phyloP scores from a whole-genome alignment of 2,888 invertebrate genomes.

The Tenthredo scrophulariae region DNA sequence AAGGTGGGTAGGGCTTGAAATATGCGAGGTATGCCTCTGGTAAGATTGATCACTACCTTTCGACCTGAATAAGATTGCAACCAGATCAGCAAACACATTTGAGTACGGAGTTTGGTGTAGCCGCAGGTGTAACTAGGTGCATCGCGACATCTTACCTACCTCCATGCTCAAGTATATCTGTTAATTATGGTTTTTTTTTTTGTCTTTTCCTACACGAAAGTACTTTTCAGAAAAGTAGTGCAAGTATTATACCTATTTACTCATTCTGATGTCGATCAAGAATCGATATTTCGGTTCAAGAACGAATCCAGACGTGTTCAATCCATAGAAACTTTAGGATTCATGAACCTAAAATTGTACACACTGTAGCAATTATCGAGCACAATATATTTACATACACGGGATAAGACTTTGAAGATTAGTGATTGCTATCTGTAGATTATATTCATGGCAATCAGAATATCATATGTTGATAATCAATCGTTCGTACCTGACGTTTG shows the following conservation, averaged over 20 bases:
- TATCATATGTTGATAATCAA: background rate
- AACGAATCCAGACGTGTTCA: background rate
- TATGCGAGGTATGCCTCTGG: conserved; percentile 44
- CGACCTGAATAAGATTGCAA: conserved; percentile 43
- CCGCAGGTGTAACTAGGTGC: background rate
- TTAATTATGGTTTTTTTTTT: background rate
- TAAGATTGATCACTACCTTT: conserved; percentile 39
- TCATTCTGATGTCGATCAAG: background rate
- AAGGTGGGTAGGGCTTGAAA: conserved; percentile 43
- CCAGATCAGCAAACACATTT: conserved; percentile 24
- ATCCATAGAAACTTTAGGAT: background rate
- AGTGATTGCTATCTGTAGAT: background rate
- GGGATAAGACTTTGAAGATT: background rate
- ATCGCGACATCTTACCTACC: background rate
- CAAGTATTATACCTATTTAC: background rate
- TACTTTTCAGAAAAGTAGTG: background rate
- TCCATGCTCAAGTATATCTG: background rate
- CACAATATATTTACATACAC: background rate
- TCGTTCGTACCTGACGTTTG: background rate
- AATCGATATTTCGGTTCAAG: background rate
- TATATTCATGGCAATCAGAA: background rate
- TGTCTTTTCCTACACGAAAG: background rate
- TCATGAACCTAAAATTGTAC: background rate
- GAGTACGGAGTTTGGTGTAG: conserved; percentile 6
- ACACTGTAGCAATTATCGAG: background rate